Base-by-base conservation (phyloP, 2,888 invertebrate species). In the Eupithecia pulchellata region DNA sequence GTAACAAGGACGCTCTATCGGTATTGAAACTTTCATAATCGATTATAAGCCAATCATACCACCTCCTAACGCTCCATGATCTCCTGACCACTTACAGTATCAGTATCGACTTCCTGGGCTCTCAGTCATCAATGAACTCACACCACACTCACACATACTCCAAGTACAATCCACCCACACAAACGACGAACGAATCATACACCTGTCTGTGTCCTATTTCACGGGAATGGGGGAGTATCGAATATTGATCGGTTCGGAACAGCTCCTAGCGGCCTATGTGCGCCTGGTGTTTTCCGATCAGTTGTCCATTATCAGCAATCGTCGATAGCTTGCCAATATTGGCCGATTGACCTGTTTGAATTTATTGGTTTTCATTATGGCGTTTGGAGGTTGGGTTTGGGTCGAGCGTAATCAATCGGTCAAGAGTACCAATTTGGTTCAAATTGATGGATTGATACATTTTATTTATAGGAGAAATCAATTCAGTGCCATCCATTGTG, bases 211-310 rank as follows among this genome's bases (percentile, higher is more conserved):
- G 84, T 86, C 66, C 72, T 69, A 72, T 69, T 69, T 73, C 58
- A 69, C 73, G 75, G 64, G 75, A 72, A 77, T 76, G 72, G 68
- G 85, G 83, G 86, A 80, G 84, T 86, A 87, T 86, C 86, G 86
- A 82, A 79, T 92, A 93, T 92, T 88, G 92, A 93, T 92, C 91
- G 87, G 87, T 91, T 92, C 91, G 91, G 82, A 86, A 91, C 82
- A 84, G 72, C 90, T 89, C 87, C 82, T 83, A 70, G 67, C 64
- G 36, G 25, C 27, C 79, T 75, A 81, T 92, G 88, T 13, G 62
- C 61, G 76, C 92, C 91, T 92, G 79, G 92, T 93, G 89, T 84
- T 91, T 91, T 87, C 90, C 90, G 90, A 93, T 92, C 91, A 85
- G 87, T 86, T 89, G 87, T 88, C 86, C 90, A 90, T 92, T 92